phyloP scores from a whole-genome alignment of 2,888 invertebrate genomes.

The Nyleta sp. region DNA sequence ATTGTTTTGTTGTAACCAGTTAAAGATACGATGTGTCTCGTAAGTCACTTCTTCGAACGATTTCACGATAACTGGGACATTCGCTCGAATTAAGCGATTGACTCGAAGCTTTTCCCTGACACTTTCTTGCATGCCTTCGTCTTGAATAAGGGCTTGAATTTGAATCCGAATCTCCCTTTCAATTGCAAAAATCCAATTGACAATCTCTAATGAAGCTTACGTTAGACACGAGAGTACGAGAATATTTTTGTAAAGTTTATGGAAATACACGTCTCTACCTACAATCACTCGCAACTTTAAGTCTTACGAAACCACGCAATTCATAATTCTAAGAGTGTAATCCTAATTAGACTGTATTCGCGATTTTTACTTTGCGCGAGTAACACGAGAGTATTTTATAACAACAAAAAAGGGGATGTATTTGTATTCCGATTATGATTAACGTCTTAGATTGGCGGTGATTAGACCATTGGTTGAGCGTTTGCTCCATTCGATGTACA shows the following conservation, averaged over 20 bases:
- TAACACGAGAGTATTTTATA: conserved; percentile 44
- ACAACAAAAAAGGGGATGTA: conserved; percentile 22
- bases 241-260: conserved; percentile 62
- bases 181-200: conserved; percentile 60
- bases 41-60: too few relatives aligned
- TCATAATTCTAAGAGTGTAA: conserved; percentile 41
- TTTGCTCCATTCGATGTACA: conserved; percentile 23
- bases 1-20: too few relatives aligned
- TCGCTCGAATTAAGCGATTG: conserved; percentile 12
- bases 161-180: conserved; percentile 44
- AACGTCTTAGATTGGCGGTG: conserved; percentile 7
- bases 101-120: conserved; percentile 24
- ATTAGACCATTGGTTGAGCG: conserved; percentile 10
- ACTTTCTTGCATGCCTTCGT: conserved; percentile 50
- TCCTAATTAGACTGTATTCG: conserved; percentile 49
- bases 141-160: conserved; percentile 35
- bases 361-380: conserved; percentile 31
- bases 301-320: conserved; percentile 26
- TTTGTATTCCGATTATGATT: conserved; percentile 48
- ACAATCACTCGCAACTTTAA: conserved; percentile 58
- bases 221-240: conserved; percentile 51
- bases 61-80: neutral
- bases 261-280: conserved; percentile 40
- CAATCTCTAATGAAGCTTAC: conserved; percentile 63
- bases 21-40: too few relatives aligned